Evolutionary conservation across 2,797 vertebrate genomes (phyloP).

Genomic region (Lophotriccus pileatus): DNA sequence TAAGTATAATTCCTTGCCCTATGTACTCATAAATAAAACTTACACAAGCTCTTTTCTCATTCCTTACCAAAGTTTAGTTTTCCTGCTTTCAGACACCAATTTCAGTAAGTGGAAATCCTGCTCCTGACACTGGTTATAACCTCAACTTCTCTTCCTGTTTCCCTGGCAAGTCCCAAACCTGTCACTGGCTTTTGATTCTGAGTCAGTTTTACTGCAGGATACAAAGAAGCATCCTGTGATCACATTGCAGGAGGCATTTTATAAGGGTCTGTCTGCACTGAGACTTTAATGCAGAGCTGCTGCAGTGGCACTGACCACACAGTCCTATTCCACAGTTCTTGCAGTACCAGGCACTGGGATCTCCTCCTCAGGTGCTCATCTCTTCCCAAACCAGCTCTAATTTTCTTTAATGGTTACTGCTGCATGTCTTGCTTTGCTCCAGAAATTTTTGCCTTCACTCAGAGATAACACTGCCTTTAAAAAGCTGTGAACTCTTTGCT

Average conservation of each 20-base stretch:
- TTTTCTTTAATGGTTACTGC: background rate
- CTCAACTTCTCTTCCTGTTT: background rate
- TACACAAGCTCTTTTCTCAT: background rate
- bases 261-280: background rate
- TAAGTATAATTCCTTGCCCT: background rate
- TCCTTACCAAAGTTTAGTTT: background rate
- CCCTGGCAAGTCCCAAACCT: background rate
- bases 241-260: background rate
- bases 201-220: background rate
- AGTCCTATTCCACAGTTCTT: no score
- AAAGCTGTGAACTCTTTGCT: background rate
- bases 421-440: background rate
- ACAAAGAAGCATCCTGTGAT: background rate
- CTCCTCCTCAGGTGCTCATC: background rate
- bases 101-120: background rate
- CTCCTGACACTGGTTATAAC: background rate
- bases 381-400: background rate
- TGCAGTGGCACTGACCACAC: background rate
- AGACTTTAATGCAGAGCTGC: background rate
- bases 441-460: background rate
- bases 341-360: accelerated
- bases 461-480: background rate
- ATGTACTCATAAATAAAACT: background rate
- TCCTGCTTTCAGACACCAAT: background rate
- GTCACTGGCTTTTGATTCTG: background rate